phyloP scores from a whole-genome alignment of 2,888 invertebrate species.

The Watsonalla cultraria region DNA sequence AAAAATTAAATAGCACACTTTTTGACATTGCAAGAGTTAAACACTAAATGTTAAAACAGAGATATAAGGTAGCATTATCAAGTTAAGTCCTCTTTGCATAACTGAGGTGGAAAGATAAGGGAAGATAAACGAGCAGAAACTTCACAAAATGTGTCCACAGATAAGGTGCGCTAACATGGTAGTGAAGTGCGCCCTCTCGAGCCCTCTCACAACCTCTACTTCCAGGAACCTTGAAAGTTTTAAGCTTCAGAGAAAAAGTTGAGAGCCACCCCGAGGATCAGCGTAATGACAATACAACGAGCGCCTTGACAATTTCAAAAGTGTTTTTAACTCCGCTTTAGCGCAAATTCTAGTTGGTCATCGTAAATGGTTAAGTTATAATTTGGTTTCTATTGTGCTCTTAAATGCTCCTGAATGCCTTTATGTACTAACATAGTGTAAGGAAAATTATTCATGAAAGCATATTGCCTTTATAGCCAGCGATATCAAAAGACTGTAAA shows the following conservation, averaged over 20 bases:
- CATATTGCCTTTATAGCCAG: too few relatives aligned
- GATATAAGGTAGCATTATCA: background rate
- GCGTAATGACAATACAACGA: constrained; percentile 1
- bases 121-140: background rate
- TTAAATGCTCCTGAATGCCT: too few relatives aligned
- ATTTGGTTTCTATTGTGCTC: too few relatives aligned
- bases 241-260: background rate
- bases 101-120: background rate
- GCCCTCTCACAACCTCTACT: background rate
- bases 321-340: too few relatives aligned
- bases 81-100: background rate
- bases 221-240: background rate
- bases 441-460: too few relatives aligned
- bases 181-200: too few relatives aligned
- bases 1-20: too few relatives aligned
- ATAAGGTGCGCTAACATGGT: background rate
- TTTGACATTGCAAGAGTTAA: background rate
- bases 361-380: too few relatives aligned
- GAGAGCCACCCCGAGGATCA: background rate
- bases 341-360: too few relatives aligned
- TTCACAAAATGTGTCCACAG: background rate
- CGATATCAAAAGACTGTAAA: background rate
- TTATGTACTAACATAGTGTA: too few relatives aligned
- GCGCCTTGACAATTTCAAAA: background rate
- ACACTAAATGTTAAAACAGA: background rate